phyloP scores from a whole-genome alignment of 2,113 vertebrate species.

The Ammodramus savannarum region DNA sequence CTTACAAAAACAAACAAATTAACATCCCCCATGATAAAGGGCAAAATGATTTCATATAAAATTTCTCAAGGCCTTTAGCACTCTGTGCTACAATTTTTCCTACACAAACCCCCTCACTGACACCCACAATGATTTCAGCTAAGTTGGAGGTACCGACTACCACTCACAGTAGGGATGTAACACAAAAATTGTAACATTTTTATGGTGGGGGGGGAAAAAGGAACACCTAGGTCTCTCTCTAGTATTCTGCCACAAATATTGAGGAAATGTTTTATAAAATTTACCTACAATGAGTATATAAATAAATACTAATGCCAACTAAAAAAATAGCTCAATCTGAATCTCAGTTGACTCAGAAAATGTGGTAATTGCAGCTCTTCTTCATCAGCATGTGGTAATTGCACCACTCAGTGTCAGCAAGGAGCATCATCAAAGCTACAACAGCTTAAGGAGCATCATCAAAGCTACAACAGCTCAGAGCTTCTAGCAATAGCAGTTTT shows the following conservation, averaged over 20 bases:
- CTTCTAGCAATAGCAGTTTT: neutral
- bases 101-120: neutral
- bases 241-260: neutral
- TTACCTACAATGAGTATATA: neutral
- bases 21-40: neutral
- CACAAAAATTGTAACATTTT: neutral
- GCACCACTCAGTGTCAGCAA: slow-evolving; percentile 46
- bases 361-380: neutral
- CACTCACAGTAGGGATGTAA: neutral
- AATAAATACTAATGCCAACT: neutral
- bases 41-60: neutral
- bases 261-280: neutral
- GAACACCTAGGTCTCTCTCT: neutral
- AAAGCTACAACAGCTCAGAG: slow-evolving; percentile 1
- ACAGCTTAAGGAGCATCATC: slow-evolving; percentile 44
- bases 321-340: neutral
- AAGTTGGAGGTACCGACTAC: neutral
- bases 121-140: neutral
- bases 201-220: fast-evolving
- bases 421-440: slow-evolving; percentile 45
- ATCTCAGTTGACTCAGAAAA: slow-evolving; percentile 22
- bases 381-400: slow-evolving; percentile 33
- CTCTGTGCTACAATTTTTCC: neutral
- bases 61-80: neutral
- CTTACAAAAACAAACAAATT: neutral